Base-by-base conservation (phyloP, 1,140 invertebrate genomes). In the Araneus ventricosus region DNA sequence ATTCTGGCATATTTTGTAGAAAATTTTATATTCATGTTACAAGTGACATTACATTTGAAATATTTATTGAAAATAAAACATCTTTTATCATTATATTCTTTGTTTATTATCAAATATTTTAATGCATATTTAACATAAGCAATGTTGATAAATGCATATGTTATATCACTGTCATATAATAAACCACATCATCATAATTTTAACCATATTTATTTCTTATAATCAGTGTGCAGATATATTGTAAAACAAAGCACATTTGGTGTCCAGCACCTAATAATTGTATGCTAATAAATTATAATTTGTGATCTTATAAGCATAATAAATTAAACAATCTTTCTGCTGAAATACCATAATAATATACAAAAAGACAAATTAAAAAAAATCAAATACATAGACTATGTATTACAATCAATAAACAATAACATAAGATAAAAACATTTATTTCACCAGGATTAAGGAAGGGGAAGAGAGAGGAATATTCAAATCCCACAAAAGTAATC, bases 181-280 rank as follows among this genome's bases (percentile, higher is more conserved):
- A 52, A 52, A 52, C n/a, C n/a, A 52, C 45, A 8, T 14, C 45
- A 52, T 52, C 45, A 52, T 59, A 85, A 20, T 39, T 63, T 27
- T 63, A 24, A 45, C 22, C 22, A 52, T 52, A 82, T 82, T 82
- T 82, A 45, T 45, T 82, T 82, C 37, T 82, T 45, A n/a, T 41
- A 82, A 79, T 80, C 39, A 80, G 3, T 82, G 41, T 82, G 39
- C 41, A 52, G 30, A 37, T 52, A 41, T 75, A 75, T 37, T 75
- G 5, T 75, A 45, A 61, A n/a, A 80, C 30, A 75, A 79, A 90
- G n/a, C 41, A 24, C 70, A 88, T 70, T 88, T 22, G 87, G 88
- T 90, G 67, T 27, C 88, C 88, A 80, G 88, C 88, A 90, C 88
- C 67, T 34, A 22, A 84, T 41, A 84, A 86, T 57, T 59, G 61